phyloP scores from a whole-genome alignment of 2,797 vertebrate species.

The Borostomias antarcticus region DNA sequence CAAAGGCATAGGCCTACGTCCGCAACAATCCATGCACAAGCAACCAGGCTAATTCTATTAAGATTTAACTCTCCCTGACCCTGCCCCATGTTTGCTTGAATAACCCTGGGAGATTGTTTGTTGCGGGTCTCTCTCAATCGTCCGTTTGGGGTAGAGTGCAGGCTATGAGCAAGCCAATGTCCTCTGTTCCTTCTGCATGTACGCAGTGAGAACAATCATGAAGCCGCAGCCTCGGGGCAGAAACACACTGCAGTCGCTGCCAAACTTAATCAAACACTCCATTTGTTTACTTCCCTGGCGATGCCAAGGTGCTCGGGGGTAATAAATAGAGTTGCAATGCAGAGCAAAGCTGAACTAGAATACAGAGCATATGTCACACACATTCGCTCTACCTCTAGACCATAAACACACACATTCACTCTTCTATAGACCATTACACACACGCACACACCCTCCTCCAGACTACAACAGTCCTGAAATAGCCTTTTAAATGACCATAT shows the following conservation, averaged over 20 bases:
- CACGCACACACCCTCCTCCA: conserved; percentile 4
- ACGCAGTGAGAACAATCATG: no score
- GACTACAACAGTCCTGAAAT: conserved; percentile 49
- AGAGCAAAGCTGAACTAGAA: conserved; percentile 35
- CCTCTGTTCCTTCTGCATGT: no score
- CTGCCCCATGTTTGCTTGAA: neutral
- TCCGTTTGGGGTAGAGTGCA: neutral
- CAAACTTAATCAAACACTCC: conserved; percentile 48
- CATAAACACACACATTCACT: neutral
- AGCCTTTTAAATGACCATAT: conserved; percentile 58
- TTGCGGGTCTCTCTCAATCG: neutral
- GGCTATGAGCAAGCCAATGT: conserved; percentile 2
- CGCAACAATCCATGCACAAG: no score
- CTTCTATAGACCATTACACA: neutral
- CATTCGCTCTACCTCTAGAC: no score
- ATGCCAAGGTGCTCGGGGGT: conserved; percentile 22
- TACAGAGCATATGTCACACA: conserved; percentile 8
- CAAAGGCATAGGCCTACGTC: no score
- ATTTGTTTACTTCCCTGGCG: conserved; percentile 42
- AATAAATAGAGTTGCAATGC: conserved; percentile 44
- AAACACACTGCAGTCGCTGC: conserved; percentile 23
- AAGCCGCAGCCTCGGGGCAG: conserved; percentile 39
- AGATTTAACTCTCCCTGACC: neutral
- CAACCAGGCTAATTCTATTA: no score
- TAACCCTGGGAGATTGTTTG: conserved; percentile 14